Evolutionary conservation across 64 coral and sea anemone species (phyloP).

Genomic region (Montipora capricornis): DNA sequence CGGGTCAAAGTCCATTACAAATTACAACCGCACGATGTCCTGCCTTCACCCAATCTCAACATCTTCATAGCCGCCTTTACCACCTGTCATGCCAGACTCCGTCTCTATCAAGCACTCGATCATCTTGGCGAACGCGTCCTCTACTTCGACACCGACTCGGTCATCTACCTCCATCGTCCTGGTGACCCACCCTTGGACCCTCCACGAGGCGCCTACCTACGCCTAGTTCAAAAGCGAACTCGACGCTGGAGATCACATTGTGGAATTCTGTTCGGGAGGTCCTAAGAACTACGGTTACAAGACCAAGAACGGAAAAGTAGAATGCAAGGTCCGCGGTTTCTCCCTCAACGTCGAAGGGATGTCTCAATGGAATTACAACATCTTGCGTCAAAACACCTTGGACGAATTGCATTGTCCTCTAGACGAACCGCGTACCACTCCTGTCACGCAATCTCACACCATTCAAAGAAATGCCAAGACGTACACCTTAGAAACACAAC

Average conservation of each 20-base stretch:
- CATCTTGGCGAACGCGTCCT: not conserved
- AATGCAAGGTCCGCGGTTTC: no score
- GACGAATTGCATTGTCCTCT: no score
- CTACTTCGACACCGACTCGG: not conserved
- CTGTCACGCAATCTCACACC: no score
- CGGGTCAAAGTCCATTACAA: not conserved
- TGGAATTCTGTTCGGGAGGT: not conserved
- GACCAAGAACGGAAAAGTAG: not conserved
- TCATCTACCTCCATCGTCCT: not conserved
- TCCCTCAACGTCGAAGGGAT: no score
- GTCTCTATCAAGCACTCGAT: not conserved
- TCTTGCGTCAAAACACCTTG: no score
- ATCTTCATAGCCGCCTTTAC: constrained; percentile 39
- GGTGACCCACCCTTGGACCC: not conserved
- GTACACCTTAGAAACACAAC: no score
- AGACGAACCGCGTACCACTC: no score
- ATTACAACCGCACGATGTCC: not conserved
- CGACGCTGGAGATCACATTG: not conserved
- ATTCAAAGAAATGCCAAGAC: no score
- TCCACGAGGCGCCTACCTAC: not conserved
- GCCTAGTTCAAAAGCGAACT: constrained; percentile 3
- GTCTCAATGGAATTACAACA: no score
- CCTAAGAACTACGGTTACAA: constrained; percentile 30
- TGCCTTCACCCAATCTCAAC: constrained; percentile 5
- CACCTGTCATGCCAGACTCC: constrained; percentile 27